A percentile compares a stretch with the other conserved stretches of the same genome.
Evolutionary conservation across 2,888 invertebrate genomes (phyloP).

Genomic region (Brachyptera putata): DNA sequence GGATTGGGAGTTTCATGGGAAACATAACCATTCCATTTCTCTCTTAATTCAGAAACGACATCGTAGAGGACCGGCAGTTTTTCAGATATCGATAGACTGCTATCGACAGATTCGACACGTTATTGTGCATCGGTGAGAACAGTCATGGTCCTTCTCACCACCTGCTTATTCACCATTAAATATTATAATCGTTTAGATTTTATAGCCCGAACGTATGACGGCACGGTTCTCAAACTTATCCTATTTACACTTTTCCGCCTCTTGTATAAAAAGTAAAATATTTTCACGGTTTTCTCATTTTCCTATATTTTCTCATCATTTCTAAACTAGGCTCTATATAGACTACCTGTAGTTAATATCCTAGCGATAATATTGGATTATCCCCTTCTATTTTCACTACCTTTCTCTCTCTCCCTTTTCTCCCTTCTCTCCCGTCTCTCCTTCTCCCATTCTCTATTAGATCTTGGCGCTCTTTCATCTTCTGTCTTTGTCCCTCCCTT

Average conservation of each 20-base stretch:
- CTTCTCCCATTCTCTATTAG: not conserved
- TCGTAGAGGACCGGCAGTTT: not conserved
- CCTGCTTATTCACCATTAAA: not conserved
- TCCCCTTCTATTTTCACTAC: too few relatives aligned
- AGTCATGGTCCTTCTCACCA: too few relatives aligned
- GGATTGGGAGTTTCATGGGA: not conserved
- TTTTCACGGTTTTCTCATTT: not conserved
- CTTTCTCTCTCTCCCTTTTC: not conserved
- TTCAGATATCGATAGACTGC: not conserved
- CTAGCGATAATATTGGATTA: not conserved
- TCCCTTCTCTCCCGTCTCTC: not conserved
- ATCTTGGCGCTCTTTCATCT: not conserved
- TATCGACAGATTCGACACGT: not conserved
- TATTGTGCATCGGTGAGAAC: conserved; percentile 1
- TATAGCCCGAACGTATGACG: not conserved
- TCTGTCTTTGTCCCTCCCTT: not conserved
- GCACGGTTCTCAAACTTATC: not conserved
- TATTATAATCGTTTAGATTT: not conserved
- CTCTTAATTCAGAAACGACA: not conserved
- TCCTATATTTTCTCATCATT: not conserved
- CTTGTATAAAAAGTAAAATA: not conserved
- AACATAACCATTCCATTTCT: conserved; percentile 1
- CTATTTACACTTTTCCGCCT: not conserved
- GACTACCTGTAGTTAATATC: not conserved
- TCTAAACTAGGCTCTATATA: not conserved